A percentile compares a stretch with the other conserved stretches of the same genome.
phyloP scores from a whole-genome alignment of 2,888 invertebrate species.

The Tetragonisca angustula region DNA sequence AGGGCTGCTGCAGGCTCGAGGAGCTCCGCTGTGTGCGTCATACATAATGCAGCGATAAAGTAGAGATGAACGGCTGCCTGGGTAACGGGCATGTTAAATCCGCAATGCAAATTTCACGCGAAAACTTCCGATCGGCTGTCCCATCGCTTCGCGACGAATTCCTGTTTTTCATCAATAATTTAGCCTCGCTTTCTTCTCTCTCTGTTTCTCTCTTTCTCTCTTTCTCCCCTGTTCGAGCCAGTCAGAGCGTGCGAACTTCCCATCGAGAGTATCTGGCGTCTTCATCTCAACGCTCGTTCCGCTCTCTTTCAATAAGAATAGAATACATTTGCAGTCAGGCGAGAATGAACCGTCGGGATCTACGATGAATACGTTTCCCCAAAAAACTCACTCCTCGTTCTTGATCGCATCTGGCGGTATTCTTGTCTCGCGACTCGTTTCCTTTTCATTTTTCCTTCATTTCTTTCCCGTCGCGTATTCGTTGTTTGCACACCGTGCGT shows the following conservation, averaged over 20 bases:
- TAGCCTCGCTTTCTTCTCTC: background rate
- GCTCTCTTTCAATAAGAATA: slow-evolving; percentile 29
- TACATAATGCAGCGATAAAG: slow-evolving; percentile 74
- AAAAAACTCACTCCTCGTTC: background rate
- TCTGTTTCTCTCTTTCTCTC: background rate
- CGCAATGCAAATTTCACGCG: slow-evolving; percentile 51
- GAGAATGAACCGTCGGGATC: background rate
- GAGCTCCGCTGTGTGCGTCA: slow-evolving; percentile 61
- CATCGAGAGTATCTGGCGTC: slow-evolving; percentile 20
- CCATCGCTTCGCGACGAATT: slow-evolving; percentile 17
- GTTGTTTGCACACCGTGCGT: background rate
- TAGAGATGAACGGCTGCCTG: slow-evolving; percentile 54
- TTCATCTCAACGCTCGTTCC: background rate
- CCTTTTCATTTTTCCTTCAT: background rate
- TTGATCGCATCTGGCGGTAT: background rate
- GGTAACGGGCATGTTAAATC: slow-evolving; percentile 53
- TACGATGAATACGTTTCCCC: background rate
- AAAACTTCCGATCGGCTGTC: slow-evolving; percentile 44
- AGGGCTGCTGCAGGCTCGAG: slow-evolving; percentile 56
- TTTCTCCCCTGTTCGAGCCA: background rate
- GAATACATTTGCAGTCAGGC: slow-evolving; percentile 17
- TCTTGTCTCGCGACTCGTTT: background rate
- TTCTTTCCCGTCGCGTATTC: background rate
- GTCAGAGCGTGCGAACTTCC: background rate
- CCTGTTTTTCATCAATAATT: slow-evolving; percentile 42